Percentiles rank a stretch among this genome's conserved stretches.
These are phyloP conservation scores for Antennarius striatus DNA, from an alignment of 2,113 vertebrate species.

Conservation along the genomic window DNA sequence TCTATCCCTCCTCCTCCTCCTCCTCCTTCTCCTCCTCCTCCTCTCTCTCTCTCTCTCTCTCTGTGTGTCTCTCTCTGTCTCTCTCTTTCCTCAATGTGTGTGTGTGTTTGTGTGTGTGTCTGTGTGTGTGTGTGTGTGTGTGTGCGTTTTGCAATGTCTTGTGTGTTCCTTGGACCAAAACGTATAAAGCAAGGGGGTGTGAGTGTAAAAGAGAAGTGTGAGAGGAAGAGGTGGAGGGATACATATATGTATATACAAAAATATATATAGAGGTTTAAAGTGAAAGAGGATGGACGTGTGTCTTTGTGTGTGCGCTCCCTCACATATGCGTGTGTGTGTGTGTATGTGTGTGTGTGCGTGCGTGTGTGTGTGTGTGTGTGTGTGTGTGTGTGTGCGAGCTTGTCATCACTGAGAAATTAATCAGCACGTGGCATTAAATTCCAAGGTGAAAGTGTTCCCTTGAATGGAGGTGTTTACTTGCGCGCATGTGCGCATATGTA, in stretches of 20 bases:
- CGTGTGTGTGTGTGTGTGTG: slow-evolving; percentile 37
- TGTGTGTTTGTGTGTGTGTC: slow-evolving; percentile 17
- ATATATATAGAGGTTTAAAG: slow-evolving; percentile 56
- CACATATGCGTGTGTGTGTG: slow-evolving; percentile 26
- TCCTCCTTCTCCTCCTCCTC: slow-evolving; percentile 11
- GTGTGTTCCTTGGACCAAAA: slow-evolving; percentile 65
- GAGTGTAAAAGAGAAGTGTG: slow-evolving; percentile 49
- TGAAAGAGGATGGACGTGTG: slow-evolving; percentile 60
- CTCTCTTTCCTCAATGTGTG: not conserved
- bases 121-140: slow-evolving; percentile 38
- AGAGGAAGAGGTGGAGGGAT: slow-evolving; percentile 56
- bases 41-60: slow-evolving; percentile 7
- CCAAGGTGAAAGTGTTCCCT: slow-evolving; percentile 56
- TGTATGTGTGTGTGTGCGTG: slow-evolving; percentile 42
- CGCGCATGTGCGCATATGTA: slow-evolving; percentile 11
- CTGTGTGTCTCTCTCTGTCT: too few species aligned
- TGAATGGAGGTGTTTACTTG: slow-evolving; percentile 31
- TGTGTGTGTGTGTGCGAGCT: slow-evolving; percentile 29
- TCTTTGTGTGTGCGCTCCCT: slow-evolving; percentile 28
- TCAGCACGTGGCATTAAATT: slow-evolving; percentile 77
- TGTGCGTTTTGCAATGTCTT: slow-evolving; percentile 47
- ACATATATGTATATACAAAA: too few species aligned
- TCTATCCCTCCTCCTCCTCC: slow-evolving; percentile 38
- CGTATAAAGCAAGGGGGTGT: slow-evolving; percentile 68
- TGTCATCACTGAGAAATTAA: slow-evolving; percentile 84